Percentiles rank a stretch among this genome's conserved stretches.
phyloP scores from a whole-genome alignment of 2,888 invertebrate genomes.

The Rotaria socialis region DNA sequence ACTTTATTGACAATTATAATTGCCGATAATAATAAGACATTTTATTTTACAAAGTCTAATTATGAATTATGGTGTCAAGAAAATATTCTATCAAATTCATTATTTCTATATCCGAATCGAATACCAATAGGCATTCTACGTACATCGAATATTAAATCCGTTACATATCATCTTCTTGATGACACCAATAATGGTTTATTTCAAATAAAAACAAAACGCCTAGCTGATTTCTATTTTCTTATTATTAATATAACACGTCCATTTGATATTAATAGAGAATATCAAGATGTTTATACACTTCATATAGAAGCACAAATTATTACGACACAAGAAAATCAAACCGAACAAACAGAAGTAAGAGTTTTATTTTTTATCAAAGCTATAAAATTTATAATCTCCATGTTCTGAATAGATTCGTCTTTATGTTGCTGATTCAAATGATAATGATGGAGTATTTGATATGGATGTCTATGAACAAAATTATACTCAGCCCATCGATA shows the following conservation, averaged over 20 bases:
- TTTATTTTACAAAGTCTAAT: neutral
- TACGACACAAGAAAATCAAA: conserved; percentile 20
- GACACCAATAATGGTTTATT: neutral
- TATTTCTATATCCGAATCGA: neutral
- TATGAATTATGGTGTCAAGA: conserved; percentile 36
- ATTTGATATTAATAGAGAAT: conserved; percentile 32
- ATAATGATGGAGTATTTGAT: conserved; percentile 30
- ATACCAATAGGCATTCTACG: conserved; percentile 9
- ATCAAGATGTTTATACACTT: conserved; percentile 13
- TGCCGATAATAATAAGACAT: neutral
- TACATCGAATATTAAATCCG: neutral
- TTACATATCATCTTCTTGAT: neutral
- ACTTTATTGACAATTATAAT: conserved; percentile 22
- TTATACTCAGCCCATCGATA: neutral
- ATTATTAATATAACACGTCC: conserved; percentile 28
- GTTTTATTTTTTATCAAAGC: conserved; percentile 3
- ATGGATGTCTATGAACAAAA: conserved; percentile 4
- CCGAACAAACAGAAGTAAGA: conserved; percentile 21
- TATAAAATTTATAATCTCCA: neutral
- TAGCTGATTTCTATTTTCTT: conserved; percentile 34
- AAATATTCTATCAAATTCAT: neutral
- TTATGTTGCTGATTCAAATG: conserved; percentile 16
- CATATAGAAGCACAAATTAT: neutral
- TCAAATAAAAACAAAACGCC: conserved; percentile 5
- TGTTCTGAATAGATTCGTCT: neutral